Base-by-base conservation (phyloP, 1,140 invertebrate genomes). In the Ooceraea biroi region DNA sequence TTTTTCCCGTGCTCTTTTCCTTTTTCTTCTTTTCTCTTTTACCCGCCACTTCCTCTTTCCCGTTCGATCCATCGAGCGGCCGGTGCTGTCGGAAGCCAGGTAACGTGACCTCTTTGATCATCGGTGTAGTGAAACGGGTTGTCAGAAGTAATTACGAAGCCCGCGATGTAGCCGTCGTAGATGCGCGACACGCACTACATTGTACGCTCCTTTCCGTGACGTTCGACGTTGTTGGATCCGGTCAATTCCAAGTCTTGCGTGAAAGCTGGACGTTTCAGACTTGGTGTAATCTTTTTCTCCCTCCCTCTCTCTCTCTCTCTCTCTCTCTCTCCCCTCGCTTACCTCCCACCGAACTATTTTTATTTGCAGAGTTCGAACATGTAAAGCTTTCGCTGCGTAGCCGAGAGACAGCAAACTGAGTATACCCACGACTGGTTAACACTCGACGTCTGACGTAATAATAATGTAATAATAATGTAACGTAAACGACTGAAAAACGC, bases 91-190 rank as follows among this genome's bases (percentile, higher is more conserved):
- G 82, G 85, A 87, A 88, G 82, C 69, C 82, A 22, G 57, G 68
- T 73, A 78, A 82, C 61, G 57, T 60, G 85, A 87, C 86, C 86
- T 74, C 73, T 88, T 88, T 88, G 82, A 87, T 80, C 80, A 69
- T 74, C 57, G 72, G 22, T 52, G 30, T 55, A 61, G 65, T 77
- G 73, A 80, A 80, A 74, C 73, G 80, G 48, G 41, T 61, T 80
- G 68, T 71, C 85, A 78, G 72, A 87, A 80, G 87, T 84, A 87
- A 84, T 88, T 88, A 87, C 36, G 68, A 7, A 71, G 52, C 48
- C 27, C 4, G 50, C 61, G 63, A 25, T 10, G 60, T 50, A 12
- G 14, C 22, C 30, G 63, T 80, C 76, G 76, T 69, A 71, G 65
- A 80, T 57, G 50, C 76, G 50, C 69, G 76, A 80, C 76, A 80